A percentile compares a stretch with the other conserved stretches of the same genome.
Evolutionary conservation across 2,797 vertebrate genomes (phyloP).

Genomic region (Galago senegalensis): DNA sequence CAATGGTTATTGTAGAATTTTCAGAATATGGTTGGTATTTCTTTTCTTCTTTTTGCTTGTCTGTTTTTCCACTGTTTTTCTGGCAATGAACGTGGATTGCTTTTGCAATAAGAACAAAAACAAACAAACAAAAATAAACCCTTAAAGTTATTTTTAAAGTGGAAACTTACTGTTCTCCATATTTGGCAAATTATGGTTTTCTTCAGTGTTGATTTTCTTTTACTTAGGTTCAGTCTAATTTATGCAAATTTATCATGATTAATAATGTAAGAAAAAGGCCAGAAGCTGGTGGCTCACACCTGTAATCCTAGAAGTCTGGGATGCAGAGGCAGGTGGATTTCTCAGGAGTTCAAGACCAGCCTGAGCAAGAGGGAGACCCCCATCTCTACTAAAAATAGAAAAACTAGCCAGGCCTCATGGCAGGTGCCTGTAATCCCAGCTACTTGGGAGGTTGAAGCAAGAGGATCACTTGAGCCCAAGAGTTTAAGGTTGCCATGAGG

Average conservation of each 20-base stretch:
- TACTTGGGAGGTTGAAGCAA: too few species aligned
- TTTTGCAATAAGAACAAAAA: background rate
- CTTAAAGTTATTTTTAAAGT: background rate
- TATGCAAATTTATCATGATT: background rate
- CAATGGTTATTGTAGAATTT: background rate
- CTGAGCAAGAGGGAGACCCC: too few species aligned
- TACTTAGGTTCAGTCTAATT: background rate
- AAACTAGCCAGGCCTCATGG: too few species aligned
- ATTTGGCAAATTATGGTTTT: background rate
- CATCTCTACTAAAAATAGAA: too few species aligned
- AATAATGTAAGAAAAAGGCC: background rate
- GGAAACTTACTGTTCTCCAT: background rate
- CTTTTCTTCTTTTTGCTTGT: conserved; percentile 10
- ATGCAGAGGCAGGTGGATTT: too few species aligned
- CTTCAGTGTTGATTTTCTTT: background rate
- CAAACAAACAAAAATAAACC: background rate
- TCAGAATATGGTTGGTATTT: background rate
- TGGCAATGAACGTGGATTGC: background rate
- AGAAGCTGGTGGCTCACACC: too few species aligned
- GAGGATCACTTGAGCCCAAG: too few species aligned
- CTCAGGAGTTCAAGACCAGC: too few species aligned
- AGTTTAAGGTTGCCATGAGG: too few species aligned
- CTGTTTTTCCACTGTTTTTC: background rate
- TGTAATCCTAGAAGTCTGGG: too few species aligned
- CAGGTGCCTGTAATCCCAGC: too few species aligned